Evolutionary conservation across 2,113 vertebrate genomes (phyloP), one percentile per base, ranked within the genome.

Genomic region (Beaufortia kweichowensis): DNA sequence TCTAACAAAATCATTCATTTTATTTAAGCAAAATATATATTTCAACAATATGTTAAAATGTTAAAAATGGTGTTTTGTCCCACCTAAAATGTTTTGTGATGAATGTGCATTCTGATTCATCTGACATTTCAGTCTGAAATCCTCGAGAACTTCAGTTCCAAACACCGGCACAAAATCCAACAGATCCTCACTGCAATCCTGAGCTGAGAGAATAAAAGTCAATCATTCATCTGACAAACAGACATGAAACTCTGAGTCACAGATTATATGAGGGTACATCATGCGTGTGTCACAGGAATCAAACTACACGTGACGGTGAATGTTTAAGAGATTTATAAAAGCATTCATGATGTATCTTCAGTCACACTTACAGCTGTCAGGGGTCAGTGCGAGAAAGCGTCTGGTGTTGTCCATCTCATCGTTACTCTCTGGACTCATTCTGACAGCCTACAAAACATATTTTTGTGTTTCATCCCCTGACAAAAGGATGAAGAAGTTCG

Each of bases 391-490:
- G 72, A 94, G 87, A 88, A 95, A 98, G 39, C 76, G 80, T 35
- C 85, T 92, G 57, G 94, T 95, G 85, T 96, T 98, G 86, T 94
- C 90, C 70, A 83, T 82, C 83, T 96, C 95, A 14, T 93, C 88
- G 0, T 80, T 82, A 85, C 81, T 87, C 89, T 91, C 91, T 64
- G 81, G 84, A 53, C 68, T 75, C 12, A 63, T 76, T 57, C 82
- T 76, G 1, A 74, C 82, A 61, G 84, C 71, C 84, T 88, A 41
- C 10, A 64, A 48, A 53, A 2, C 7, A 6, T 21, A 53, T 53
- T n/a, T n/a, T n/a, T n/a, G n/a, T n/a, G n/a, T n/a, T n/a, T n/a
- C n/a, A n/a, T n/a, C n/a, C n/a, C n/a, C n/a, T n/a, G n/a, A 53
- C 48, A 53, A 53, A 6, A 11, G 14, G 17, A 53, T 53, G 19